Evolutionary conservation across 2,888 invertebrate species (phyloP).

Genomic region (Cepaea hortensis): DNA sequence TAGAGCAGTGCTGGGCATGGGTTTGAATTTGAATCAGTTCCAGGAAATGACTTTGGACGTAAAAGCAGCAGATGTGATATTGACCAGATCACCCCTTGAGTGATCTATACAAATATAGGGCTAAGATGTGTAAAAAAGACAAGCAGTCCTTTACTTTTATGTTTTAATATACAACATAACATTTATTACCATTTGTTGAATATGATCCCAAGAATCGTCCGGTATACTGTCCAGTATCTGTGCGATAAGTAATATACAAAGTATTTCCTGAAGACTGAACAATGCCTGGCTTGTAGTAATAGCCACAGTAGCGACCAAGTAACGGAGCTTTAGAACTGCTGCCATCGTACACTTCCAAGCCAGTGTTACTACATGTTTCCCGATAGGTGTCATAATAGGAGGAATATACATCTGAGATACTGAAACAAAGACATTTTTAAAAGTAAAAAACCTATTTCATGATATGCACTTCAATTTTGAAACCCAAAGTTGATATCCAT

Average conservation of each 20-base stretch:
- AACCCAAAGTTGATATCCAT: too few species aligned
- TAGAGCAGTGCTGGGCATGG: too few species aligned
- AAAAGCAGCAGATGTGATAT: too few species aligned
- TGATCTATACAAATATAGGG: too few species aligned
- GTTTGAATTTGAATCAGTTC: too few species aligned
- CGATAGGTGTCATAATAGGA: background rate
- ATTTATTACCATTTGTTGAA: slow-evolving; percentile 15
- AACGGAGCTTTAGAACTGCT: background rate
- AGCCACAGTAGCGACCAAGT: slow-evolving; percentile 17
- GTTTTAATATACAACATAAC: background rate
- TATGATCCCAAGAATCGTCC: background rate
- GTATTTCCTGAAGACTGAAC: background rate
- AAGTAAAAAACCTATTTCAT: background rate
- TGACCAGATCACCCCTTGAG: too few species aligned
- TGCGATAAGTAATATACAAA: background rate
- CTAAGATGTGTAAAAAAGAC: too few species aligned
- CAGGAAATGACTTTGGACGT: too few species aligned
- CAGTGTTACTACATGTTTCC: background rate
- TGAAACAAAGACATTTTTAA: background rate
- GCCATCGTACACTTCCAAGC: background rate
- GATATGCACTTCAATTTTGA: too few species aligned
- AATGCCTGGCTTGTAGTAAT: background rate
- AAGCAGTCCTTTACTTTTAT: too few species aligned
- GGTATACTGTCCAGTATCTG: background rate
- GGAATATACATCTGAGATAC: background rate